phyloP scores from a whole-genome alignment of 1,140 invertebrate genomes.

The Euura lappo region DNA sequence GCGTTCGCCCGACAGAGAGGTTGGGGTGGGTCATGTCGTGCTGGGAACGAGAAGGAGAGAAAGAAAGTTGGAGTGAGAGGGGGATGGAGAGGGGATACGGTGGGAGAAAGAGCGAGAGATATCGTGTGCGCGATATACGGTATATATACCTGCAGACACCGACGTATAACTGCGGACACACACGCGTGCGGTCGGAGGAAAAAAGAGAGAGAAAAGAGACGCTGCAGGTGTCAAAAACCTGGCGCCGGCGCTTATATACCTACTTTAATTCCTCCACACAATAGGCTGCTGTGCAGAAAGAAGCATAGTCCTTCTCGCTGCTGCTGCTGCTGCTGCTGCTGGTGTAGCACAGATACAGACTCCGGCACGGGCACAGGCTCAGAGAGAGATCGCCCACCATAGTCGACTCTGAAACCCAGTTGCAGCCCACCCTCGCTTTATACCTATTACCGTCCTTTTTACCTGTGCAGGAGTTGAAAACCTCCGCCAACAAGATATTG shows the following conservation, averaged over 20 bases:
- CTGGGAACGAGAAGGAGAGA: conserved; percentile 4
- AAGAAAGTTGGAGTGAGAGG: conserved; percentile 17
- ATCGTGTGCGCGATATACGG: not conserved
- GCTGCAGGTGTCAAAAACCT: conserved; percentile 21
- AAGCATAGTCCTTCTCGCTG: no score
- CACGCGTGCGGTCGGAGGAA: conserved; percentile 9
- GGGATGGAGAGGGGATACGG: conserved; percentile 18
- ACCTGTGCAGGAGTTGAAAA: no score
- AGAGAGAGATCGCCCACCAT: no score
- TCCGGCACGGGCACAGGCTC: no score
- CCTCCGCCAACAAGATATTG: no score
- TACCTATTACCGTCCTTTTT: no score
- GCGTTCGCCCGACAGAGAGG: not conserved
- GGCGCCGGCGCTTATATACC: conserved; percentile 38
- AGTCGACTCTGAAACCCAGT: no score
- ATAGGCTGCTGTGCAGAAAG: not conserved
- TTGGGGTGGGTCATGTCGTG: conserved; percentile 17
- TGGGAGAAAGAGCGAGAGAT: conserved; percentile 2
- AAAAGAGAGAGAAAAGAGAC: conserved; percentile 19
- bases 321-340: no score
- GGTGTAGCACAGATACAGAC: no score
- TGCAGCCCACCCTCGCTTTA: no score
- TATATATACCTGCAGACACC: not conserved
- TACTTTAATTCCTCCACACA: not conserved
- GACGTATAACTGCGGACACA: not conserved